A percentile compares a stretch with the other conserved stretches of the same genome.
phyloP scores from a whole-genome alignment of 2,797 vertebrate species.

The Phylloscopus collybita region DNA sequence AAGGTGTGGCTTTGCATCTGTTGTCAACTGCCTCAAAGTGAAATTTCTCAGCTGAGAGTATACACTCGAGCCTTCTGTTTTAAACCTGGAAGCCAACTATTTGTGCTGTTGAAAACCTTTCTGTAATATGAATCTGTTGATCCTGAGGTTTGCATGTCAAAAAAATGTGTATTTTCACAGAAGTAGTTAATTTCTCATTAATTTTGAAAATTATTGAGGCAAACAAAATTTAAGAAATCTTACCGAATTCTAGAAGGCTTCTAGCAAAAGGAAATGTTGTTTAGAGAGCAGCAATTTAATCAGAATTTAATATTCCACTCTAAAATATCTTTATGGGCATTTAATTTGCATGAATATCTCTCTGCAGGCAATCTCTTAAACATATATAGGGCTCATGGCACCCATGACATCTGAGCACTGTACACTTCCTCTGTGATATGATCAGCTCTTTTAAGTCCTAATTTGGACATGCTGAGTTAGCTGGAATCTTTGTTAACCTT shows the following conservation, averaged over 20 bases:
- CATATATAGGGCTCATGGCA: not conserved
- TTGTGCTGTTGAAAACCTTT: not conserved
- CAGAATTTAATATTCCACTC: not conserved
- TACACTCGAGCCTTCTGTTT: not conserved
- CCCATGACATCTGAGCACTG: not conserved
- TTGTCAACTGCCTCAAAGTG: not conserved
- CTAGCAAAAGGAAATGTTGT: not conserved
- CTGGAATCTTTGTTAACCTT: not conserved
- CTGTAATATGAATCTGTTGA: not conserved
- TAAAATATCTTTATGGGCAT: not conserved
- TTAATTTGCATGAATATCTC: not conserved
- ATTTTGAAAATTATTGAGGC: not conserved
- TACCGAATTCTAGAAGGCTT: not conserved
- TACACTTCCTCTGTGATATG: not conserved
- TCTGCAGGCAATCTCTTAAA: not conserved
- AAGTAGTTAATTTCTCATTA: not conserved
- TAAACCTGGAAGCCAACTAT: not conserved
- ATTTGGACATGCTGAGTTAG: not conserved
- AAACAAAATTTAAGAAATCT: not conserved
- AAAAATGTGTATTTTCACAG: not conserved
- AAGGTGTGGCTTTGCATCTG: not conserved
- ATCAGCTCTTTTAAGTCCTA: not conserved
- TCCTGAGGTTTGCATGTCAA: not conserved
- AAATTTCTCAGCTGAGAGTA: not conserved
- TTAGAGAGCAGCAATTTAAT: not conserved